phyloP scores from a whole-genome alignment of 2,888 invertebrate genomes.

The Macaria liturata region DNA sequence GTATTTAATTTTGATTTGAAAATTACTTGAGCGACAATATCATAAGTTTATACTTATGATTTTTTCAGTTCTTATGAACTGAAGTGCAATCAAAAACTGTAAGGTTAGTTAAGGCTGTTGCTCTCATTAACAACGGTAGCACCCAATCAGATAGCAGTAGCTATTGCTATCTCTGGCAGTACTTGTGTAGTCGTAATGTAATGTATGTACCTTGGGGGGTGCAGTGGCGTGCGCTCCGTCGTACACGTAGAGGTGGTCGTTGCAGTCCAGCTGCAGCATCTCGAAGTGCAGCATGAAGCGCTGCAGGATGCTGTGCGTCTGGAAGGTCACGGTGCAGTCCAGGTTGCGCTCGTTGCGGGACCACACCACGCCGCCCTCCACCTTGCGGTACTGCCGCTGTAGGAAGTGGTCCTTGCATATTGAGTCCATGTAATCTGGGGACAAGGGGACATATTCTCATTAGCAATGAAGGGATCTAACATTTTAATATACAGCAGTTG shows the following conservation, averaged over 20 bases:
- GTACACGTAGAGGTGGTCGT: constrained; percentile 95
- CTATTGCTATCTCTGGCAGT: no score
- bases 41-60: no score
- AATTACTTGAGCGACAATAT: no score
- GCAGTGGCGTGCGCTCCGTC: constrained; percentile 96
- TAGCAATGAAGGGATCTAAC: neutral
- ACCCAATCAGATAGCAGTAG: no score
- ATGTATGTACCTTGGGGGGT: constrained; percentile 88
- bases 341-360: constrained; percentile 95
- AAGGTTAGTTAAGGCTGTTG: no score
- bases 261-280: constrained; percentile 95
- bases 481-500: neutral
- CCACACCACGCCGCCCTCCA: constrained; percentile 95
- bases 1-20: no score
- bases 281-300: constrained; percentile 97
- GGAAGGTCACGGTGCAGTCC: constrained; percentile 96
- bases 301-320: constrained; percentile 96
- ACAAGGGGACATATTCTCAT: constrained; percentile 39
- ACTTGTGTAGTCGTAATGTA: no score
- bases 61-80: no score
- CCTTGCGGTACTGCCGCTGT: constrained; percentile 94
- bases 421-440: constrained; percentile 94
- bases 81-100: no score
- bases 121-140: no score
- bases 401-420: constrained; percentile 95